Evolutionary conservation across 2,888 invertebrate genomes (phyloP).

Genomic region (Amphipyra berbera): DNA sequence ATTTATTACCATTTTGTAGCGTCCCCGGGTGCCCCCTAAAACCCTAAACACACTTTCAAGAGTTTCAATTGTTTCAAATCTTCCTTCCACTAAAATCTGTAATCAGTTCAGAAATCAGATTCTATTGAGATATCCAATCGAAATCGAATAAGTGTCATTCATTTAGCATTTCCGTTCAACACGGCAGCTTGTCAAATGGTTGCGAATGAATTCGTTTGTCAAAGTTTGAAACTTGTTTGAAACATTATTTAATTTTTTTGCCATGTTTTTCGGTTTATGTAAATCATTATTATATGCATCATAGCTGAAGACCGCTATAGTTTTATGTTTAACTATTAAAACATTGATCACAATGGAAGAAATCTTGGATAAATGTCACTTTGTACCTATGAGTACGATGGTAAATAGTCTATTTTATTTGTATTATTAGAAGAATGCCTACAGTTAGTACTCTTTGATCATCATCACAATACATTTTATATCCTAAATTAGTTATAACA

Average conservation of each 20-base stretch:
- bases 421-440: background rate
- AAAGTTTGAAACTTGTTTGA: background rate
- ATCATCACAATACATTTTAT: background rate
- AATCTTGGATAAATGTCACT: conserved; percentile 61
- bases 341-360: conserved; percentile 23
- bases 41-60: too few relatives aligned
- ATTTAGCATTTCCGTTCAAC: too few relatives aligned
- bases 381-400: conserved; percentile 74
- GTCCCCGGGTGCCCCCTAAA: too few relatives aligned
- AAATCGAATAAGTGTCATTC: too few relatives aligned
- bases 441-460: background rate
- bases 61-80: too few relatives aligned
- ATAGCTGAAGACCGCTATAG: background rate
- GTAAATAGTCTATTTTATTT: conserved; percentile 64
- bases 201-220: too few relatives aligned
- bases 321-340: background rate
- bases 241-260: background rate
- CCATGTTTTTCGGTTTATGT: background rate
- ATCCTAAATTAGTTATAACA: too few relatives aligned
- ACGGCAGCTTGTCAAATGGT: too few relatives aligned
- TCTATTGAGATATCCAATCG: too few relatives aligned
- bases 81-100: too few relatives aligned
- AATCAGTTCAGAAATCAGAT: too few relatives aligned
- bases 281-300: background rate
- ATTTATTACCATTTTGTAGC: too few relatives aligned